Evolutionary conservation across 1,140 invertebrate species (phyloP).

Genomic region (Habropoda laboriosa): DNA sequence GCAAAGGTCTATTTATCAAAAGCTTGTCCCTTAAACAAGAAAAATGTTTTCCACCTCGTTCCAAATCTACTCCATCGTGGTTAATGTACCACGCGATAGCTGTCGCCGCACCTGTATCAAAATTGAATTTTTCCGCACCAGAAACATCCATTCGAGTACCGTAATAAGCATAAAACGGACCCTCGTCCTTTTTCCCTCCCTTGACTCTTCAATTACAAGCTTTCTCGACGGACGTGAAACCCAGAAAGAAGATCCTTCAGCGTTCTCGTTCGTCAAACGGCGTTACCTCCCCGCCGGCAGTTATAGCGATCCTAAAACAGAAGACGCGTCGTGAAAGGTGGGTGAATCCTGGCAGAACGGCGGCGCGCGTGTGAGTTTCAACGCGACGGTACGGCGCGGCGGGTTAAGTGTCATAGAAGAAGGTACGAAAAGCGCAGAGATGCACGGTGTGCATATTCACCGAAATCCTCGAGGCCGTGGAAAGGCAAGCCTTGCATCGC

Average conservation of each 20-base stretch:
- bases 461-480: not conserved
- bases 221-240: not conserved
- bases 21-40: too few species aligned
- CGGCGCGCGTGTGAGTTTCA: not conserved
- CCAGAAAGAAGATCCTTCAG: not conserved
- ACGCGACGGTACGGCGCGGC: not conserved
- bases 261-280: not conserved
- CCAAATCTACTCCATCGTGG: too few species aligned
- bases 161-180: too few species aligned
- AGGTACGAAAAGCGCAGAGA: not conserved
- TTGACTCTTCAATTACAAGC: not conserved
- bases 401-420: constrained; percentile 26
- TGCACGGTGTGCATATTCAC: constrained; percentile 25
- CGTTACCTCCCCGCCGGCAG: not conserved
- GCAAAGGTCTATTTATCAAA: too few species aligned
- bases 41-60: too few species aligned
- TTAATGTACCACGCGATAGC: too few species aligned
- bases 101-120: too few species aligned
- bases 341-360: not conserved
- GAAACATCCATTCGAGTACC: too few species aligned
- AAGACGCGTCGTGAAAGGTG: not conserved
- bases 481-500: too few species aligned
- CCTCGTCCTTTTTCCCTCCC: too few species aligned
- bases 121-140: too few species aligned
- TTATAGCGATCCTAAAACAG: constrained; percentile 1